phyloP scores from a whole-genome alignment of 2,888 invertebrate species.

The Megamerina dolium region DNA sequence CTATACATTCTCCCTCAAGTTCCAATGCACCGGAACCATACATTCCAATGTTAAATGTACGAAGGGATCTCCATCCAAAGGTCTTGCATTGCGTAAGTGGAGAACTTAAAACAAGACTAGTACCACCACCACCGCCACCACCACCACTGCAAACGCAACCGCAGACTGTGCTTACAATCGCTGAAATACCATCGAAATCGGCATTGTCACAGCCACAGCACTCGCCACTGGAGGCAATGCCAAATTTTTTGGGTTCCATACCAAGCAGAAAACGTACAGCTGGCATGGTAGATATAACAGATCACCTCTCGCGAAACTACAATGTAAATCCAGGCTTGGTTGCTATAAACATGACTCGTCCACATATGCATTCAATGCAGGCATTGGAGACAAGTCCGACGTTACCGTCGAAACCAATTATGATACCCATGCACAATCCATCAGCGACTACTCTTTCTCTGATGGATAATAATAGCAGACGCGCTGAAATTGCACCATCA shows the following conservation, averaged over 20 bases:
- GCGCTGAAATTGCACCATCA: neutral
- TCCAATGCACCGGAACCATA: conserved; percentile 42
- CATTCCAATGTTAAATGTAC: conserved; percentile 64
- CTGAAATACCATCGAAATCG: conserved; percentile 17
- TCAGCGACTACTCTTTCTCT: neutral
- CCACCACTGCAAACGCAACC: conserved; percentile 21
- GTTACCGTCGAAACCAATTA: conserved; percentile 15
- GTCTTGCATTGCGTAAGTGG: conserved; percentile 27
- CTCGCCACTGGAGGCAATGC: conserved; percentile 45
- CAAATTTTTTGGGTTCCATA: conserved; percentile 47
- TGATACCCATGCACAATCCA: neutral
- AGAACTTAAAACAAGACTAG: conserved; percentile 17
- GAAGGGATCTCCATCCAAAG: conserved; percentile 66
- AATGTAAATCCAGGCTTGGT: conserved; percentile 23
- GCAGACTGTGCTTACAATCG: conserved; percentile 16
- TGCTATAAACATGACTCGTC: conserved; percentile 43
- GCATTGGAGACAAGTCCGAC: conserved; percentile 14
- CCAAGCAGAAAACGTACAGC: conserved; percentile 45
- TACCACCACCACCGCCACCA: conserved; percentile 7
- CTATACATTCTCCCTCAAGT: conserved; percentile 35
- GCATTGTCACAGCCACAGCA: conserved; percentile 45
- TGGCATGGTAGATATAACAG: conserved; percentile 28
- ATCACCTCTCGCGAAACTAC: conserved; percentile 16
- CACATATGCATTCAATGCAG: conserved; percentile 28
- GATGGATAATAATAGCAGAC: neutral